phyloP scores from a whole-genome alignment of 2,888 invertebrate genomes.

The Polydesmus complanatus region DNA sequence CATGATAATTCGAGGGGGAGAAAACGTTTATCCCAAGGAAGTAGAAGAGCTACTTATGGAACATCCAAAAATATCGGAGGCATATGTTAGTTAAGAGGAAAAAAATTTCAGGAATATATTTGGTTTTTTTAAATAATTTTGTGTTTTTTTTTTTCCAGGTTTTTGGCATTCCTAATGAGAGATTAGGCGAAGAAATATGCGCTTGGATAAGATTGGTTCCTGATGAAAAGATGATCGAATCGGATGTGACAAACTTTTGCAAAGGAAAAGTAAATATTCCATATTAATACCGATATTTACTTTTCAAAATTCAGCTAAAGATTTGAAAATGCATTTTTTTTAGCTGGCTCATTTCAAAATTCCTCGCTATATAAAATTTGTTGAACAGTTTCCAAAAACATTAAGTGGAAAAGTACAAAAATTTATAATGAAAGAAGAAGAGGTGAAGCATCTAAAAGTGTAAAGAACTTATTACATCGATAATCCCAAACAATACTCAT shows the following conservation, averaged over 20 bases:
- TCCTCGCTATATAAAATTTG: slow-evolving; percentile 6
- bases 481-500: too few species aligned
- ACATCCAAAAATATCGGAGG: slow-evolving; percentile 37
- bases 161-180: slow-evolving; percentile 56
- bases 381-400: slow-evolving; percentile 6
- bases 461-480: too few species aligned
- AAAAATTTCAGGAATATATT: background rate
- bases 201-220: slow-evolving; percentile 30
- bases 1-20: slow-evolving; percentile 40
- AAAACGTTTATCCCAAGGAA: slow-evolving; percentile 41
- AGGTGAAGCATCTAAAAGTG: background rate
- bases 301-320: background rate
- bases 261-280: slow-evolving; percentile 26
- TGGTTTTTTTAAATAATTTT: background rate
- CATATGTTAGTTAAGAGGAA: too few species aligned
- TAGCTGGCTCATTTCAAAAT: slow-evolving; percentile 11
- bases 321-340: background rate
- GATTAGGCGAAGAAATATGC: slow-evolving; percentile 51
- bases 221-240: slow-evolving; percentile 24
- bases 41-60: slow-evolving; percentile 38
- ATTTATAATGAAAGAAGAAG: slow-evolving; percentile 8
- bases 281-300: background rate
- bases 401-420: slow-evolving; percentile 11
- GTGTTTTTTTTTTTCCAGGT: slow-evolving; percentile 35
- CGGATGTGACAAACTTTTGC: slow-evolving; percentile 53